A percentile compares a stretch with the other conserved stretches of the same genome.
These are phyloP conservation scores for Falco columbarius DNA, from an alignment of 2,797 vertebrate genomes.

Conservation along the genomic window DNA sequence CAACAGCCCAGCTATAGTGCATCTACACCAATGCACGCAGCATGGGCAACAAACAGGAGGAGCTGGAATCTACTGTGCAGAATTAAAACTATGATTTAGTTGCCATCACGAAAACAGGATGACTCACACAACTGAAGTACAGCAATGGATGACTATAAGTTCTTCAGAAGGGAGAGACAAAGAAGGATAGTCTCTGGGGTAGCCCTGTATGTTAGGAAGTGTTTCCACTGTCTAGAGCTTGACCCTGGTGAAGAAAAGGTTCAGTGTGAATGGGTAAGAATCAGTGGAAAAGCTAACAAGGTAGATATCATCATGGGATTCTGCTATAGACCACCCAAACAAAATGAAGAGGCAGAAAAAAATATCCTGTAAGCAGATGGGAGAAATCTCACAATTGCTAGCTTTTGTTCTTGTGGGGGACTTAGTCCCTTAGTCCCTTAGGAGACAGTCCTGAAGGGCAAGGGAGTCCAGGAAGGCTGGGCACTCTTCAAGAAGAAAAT, in stretches of 20 bases:
- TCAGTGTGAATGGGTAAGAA: not conserved
- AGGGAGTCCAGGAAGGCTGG: no score
- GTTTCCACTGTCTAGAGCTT: not conserved
- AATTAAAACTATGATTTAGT: not conserved
- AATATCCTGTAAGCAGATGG: no score
- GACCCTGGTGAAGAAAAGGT: not conserved
- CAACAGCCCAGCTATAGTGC: not conserved
- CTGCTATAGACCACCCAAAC: no score
- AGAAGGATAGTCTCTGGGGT: not conserved
- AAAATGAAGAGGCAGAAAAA: no score
- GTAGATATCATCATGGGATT: not conserved
- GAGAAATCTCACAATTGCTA: no score
- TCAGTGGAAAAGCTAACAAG: not conserved
- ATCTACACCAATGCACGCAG: not conserved
- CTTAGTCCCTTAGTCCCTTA: no score
- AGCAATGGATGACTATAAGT: not conserved
- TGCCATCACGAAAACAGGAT: not conserved
- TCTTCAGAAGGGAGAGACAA: not conserved
- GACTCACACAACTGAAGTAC: not conserved
- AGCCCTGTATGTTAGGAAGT: not conserved
- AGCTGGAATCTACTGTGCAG: not conserved
- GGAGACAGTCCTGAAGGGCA: no score
- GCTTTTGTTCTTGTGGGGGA: no score
- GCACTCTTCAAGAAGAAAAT: not conserved
- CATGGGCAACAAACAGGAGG: not conserved